Evolutionary conservation across 35 echinoderm and acorn worm genomes (phyloP).

Genomic region (Holothuria glaberrima): DNA sequence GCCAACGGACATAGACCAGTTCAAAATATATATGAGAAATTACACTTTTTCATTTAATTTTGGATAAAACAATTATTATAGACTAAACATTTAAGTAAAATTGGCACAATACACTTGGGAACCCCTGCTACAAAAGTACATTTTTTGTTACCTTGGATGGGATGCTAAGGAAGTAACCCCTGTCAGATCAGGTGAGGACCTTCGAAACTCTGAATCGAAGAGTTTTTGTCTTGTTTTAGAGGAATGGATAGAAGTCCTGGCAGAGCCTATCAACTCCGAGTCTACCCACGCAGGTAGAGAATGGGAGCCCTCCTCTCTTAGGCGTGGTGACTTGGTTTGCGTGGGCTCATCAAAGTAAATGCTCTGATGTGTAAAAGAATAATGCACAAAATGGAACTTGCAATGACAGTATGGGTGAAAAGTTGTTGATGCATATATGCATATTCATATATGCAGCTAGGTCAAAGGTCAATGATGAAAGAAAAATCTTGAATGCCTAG

Average conservation of each 20-base stretch:
- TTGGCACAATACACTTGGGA: too few species aligned
- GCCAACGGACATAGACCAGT: too few species aligned
- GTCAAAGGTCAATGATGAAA: too few species aligned
- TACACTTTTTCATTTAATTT: too few species aligned
- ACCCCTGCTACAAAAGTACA: too few species aligned
- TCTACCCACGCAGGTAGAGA: conserved; percentile 87
- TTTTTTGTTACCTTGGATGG: neutral
- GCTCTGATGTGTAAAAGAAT: conserved; percentile 37
- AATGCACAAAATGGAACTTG: neutral
- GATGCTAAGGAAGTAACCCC: conserved; percentile 18
- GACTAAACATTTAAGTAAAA: too few species aligned
- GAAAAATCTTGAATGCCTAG: neutral
- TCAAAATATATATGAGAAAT: too few species aligned
- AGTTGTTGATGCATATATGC: too few species aligned
- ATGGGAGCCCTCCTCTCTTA: conserved; percentile 32
- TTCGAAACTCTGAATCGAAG: conserved; percentile 24
- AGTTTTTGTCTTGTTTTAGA: conserved; percentile 45
- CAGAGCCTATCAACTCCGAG: conserved; percentile 55
- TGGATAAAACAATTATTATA: too few species aligned
- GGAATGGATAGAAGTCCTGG: conserved; percentile 13
- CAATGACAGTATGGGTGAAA: neutral
- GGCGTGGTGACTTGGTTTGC: conserved; percentile 54
- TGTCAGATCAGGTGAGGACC: conserved; percentile 9
- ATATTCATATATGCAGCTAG: too few species aligned
- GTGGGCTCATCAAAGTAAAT: conserved; percentile 94